Conservation (phyloP, 2,797 vertebrate genomes). For the Echeneis naucrates region DNA sequence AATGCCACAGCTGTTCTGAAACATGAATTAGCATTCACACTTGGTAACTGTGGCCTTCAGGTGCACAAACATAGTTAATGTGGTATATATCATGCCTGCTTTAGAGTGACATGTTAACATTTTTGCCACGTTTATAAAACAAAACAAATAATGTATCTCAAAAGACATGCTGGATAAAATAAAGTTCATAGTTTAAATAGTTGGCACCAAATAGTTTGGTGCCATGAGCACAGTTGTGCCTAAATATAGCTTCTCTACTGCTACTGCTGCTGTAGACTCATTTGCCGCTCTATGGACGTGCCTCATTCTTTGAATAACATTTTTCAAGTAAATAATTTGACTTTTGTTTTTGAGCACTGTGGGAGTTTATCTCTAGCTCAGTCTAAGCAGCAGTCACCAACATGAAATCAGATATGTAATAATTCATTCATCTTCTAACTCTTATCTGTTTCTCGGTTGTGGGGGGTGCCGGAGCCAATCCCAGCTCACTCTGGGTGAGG, state of each 20-base stretch:
- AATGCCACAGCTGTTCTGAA: conserved; percentile 7
- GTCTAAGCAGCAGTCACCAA: not conserved
- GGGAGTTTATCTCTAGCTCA: not conserved
- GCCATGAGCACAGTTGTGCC: not conserved
- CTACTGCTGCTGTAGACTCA: not conserved
- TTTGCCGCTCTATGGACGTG: too few species aligned
- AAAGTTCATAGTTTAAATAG: too few species aligned
- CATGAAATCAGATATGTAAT: not conserved
- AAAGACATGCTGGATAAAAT: not conserved
- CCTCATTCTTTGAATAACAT: not conserved
- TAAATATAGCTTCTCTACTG: too few species aligned
- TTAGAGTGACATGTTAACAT: not conserved
- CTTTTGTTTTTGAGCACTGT: not conserved
- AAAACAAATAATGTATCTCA: not conserved
- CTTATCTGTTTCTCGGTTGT: too few species aligned
- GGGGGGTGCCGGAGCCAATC: too few species aligned
- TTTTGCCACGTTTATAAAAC: not conserved
- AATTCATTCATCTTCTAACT: too few species aligned
- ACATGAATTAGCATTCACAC: not conserved
- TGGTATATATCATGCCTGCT: not conserved
- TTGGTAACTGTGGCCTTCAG: not conserved
- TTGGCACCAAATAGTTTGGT: too few species aligned
- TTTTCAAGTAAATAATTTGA: too few species aligned
- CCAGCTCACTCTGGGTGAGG: too few species aligned
- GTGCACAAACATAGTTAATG: not conserved